phyloP scores from a whole-genome alignment of 2,888 invertebrate species.

The Archips crataeganus region DNA sequence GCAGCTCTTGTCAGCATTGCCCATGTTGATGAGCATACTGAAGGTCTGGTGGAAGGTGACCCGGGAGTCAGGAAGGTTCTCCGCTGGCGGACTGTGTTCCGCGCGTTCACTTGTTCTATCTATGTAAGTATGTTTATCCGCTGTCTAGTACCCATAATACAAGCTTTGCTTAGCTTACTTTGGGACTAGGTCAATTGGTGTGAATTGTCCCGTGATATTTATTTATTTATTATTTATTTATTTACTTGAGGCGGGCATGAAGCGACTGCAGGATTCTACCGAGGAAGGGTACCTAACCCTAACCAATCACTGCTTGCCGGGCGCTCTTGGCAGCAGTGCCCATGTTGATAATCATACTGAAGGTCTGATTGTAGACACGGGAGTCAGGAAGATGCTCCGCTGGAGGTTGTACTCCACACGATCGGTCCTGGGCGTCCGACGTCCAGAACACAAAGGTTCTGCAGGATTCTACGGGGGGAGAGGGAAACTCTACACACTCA shows the following conservation, averaged over 20 bases:
- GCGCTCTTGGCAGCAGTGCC: constrained; percentile 89
- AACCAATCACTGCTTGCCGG: constrained; percentile 80
- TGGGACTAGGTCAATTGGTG: too few relatives aligned
- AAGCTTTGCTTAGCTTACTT: too few relatives aligned
- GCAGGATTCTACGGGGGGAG: constrained; percentile 20
- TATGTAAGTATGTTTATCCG: too few relatives aligned
- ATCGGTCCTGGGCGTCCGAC: constrained; percentile 63
- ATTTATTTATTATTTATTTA: too few relatives aligned
- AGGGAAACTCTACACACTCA: constrained; percentile 61
- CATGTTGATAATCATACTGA: constrained; percentile 91
- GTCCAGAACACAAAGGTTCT: constrained; percentile 86
- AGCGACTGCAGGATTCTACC: constrained; percentile 91
- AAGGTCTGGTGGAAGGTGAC: constrained; percentile 90
- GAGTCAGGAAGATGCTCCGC: constrained; percentile 73
- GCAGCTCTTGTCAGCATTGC: constrained; percentile 88
- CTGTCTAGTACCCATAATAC: too few relatives aligned
- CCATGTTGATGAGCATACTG: constrained; percentile 91
- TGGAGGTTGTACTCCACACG: constrained; percentile 33
- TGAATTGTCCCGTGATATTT: too few relatives aligned
- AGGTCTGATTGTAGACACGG: constrained; percentile 89
- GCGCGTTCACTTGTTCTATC: too few relatives aligned
- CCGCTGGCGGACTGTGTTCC: constrained; percentile 46
- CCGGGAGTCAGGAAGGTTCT: constrained; percentile 78
- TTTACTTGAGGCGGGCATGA: too few relatives aligned
- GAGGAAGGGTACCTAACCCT: too few relatives aligned